Percentiles rank a stretch among this genome's conserved stretches.
phyloP scores from a whole-genome alignment of 2,113 vertebrate species.

The Bostrychus sinensis region DNA sequence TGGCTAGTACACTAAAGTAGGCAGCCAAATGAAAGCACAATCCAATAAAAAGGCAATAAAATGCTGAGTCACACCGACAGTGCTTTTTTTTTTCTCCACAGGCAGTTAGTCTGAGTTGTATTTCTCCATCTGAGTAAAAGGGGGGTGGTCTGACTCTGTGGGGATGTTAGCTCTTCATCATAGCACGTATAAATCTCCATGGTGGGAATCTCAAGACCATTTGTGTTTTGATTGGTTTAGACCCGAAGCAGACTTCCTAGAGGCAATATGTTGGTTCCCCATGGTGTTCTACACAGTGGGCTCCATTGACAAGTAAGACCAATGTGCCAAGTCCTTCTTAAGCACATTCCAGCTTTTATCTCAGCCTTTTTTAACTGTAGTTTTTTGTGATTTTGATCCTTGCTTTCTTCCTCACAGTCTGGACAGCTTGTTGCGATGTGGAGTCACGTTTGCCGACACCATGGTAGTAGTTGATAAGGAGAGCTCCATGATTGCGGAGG shows the following conservation, averaged over 20 bases:
- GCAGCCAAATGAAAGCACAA: slow-evolving; percentile 58
- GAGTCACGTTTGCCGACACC: slow-evolving; percentile 83
- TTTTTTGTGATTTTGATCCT: not conserved
- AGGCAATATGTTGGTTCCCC: slow-evolving; percentile 87
- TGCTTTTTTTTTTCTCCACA: slow-evolving; percentile 55
- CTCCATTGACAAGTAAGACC: slow-evolving; percentile 85
- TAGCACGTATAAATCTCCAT: slow-evolving; percentile 22
- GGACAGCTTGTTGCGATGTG: slow-evolving; percentile 83
- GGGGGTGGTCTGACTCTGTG: slow-evolving; percentile 22
- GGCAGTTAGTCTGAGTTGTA: slow-evolving; percentile 46
- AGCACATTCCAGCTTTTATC: not conserved
- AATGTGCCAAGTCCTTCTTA: not conserved
- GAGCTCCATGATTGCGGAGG: slow-evolving; percentile 86
- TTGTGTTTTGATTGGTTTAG: slow-evolving; percentile 70
- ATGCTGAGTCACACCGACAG: slow-evolving; percentile 68
- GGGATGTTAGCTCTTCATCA: slow-evolving; percentile 32
- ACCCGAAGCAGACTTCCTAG: slow-evolving; percentile 84
- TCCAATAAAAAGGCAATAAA: slow-evolving; percentile 75
- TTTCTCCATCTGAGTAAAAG: slow-evolving; percentile 35
- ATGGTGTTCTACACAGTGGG: slow-evolving; percentile 87
- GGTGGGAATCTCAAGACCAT: slow-evolving; percentile 23
- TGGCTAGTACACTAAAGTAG: slow-evolving; percentile 45
- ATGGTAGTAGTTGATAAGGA: slow-evolving; percentile 88
- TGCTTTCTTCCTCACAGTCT: slow-evolving; percentile 61
- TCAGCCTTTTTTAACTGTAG: not conserved